These are phyloP conservation scores for Biston betularia DNA, from an alignment of 2,888 invertebrate genomes.

Conservation along the genomic window DNA sequence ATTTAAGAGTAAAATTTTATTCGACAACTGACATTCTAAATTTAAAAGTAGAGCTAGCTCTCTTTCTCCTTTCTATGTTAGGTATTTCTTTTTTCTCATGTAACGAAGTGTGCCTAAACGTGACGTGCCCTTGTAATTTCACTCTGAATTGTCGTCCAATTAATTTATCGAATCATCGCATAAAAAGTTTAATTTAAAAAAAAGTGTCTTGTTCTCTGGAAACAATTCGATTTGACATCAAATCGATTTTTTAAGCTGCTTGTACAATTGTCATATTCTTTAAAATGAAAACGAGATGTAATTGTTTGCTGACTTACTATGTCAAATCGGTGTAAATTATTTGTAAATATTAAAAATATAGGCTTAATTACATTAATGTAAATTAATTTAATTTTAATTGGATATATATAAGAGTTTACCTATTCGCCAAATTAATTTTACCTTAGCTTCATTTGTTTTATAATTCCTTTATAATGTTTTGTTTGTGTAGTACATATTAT, in stretches of 20 bases:
- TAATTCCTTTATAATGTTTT: conserved; percentile 59
- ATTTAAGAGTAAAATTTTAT: too few relatives aligned
- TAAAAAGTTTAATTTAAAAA: background rate
- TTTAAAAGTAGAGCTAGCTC: too few relatives aligned
- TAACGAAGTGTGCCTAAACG: too few relatives aligned
- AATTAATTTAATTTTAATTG: conserved; percentile 48
- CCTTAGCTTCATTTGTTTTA: conserved; percentile 60
- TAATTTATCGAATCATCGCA: too few relatives aligned
- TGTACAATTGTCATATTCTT: background rate
- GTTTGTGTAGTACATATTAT: conserved; percentile 47
- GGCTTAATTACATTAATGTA: conserved; percentile 19
- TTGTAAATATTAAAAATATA: conserved; percentile 58
- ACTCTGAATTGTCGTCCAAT: too few relatives aligned
- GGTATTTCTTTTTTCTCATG: too few relatives aligned
- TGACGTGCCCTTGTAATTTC: too few relatives aligned
- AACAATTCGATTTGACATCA: too few relatives aligned
- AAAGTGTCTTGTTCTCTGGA: background rate
- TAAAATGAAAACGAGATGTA: background rate
- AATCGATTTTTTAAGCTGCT: background rate
- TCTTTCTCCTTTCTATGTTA: too few relatives aligned
- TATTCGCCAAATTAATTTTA: conserved; percentile 63
- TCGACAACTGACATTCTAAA: too few relatives aligned
- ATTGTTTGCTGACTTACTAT: background rate
- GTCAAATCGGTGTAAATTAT: conserved; percentile 59
- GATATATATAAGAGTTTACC: conserved; percentile 58